Evolutionary conservation across 1,140 invertebrate species (phyloP).

Genomic region (Drosophila serrata): DNA sequence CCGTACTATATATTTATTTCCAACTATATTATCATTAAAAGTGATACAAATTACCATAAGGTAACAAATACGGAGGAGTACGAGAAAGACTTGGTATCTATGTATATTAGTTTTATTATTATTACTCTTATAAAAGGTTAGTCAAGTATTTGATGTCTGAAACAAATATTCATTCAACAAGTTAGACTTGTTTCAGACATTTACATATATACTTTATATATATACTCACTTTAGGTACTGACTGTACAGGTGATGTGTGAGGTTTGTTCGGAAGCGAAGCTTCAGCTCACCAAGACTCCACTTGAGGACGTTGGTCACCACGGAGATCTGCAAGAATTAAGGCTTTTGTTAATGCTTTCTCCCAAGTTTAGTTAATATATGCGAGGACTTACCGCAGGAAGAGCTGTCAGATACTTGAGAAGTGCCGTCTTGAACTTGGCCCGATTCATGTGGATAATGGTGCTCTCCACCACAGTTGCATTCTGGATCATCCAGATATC

Average conservation of each 20-base stretch:
- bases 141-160: not conserved
- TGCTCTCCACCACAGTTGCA: conserved; percentile 96
- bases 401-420: conserved; percentile 91
- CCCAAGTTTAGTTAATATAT: too few relatives aligned
- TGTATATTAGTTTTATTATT: too few relatives aligned
- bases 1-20: not conserved
- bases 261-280: conserved; percentile 94
- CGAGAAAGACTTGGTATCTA: too few relatives aligned
- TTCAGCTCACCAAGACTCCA: conserved; percentile 97
- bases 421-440: conserved; percentile 91
- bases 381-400: conserved; percentile 91
- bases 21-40: not conserved
- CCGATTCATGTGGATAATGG: conserved; percentile 95
- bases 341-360: too few relatives aligned
- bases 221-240: conserved; percentile 95
- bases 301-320: conserved; percentile 97
- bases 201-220: not conserved
- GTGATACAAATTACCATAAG: conserved; percentile 1
- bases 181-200: not conserved
- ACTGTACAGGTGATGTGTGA: conserved; percentile 94
- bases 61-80: not conserved
- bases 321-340: conserved; percentile 89
- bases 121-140: not conserved
- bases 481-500: conserved; percentile 99
- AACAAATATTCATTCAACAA: not conserved